A percentile compares a stretch with the other conserved stretches of the same genome.
Conservation (phyloP, 2,888 invertebrate species). For the Nomada fabriciana region DNA sequence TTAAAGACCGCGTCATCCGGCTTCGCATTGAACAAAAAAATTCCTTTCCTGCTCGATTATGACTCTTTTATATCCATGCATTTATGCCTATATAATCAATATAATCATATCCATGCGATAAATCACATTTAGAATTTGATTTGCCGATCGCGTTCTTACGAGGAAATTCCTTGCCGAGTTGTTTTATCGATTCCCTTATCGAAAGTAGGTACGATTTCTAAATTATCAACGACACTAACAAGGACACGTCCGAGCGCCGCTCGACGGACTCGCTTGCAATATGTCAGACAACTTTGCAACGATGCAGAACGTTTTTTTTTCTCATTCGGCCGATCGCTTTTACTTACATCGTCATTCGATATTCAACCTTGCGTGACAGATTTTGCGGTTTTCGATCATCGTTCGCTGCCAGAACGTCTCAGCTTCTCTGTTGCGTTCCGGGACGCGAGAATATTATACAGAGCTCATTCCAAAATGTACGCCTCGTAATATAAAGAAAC, state of each 20-base stretch:
- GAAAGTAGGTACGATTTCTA: neutral
- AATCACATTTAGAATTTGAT: neutral
- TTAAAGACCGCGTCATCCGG: constrained; percentile 24
- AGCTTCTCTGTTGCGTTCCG: constrained; percentile 6
- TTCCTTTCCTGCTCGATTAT: constrained; percentile 18
- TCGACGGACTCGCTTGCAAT: neutral
- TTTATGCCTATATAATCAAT: neutral
- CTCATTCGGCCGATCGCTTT: neutral
- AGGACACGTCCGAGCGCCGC: neutral
- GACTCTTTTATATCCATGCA: constrained; percentile 22
- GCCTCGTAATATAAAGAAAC: constrained; percentile 21
- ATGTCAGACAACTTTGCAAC: neutral
- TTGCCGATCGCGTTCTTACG: neutral
- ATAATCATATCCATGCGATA: no score
- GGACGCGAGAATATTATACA: constrained; percentile 55
- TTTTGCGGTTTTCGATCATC: constrained; percentile 39
- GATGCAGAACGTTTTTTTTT: constrained; percentile 9
- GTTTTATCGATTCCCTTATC: neutral
- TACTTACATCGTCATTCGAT: constrained; percentile 41
- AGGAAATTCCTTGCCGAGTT: neutral
- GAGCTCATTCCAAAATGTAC: constrained; percentile 18
- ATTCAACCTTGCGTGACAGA: constrained; percentile 54
- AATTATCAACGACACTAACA: neutral
- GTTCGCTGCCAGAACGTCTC: constrained; percentile 13
- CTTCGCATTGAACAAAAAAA: constrained; percentile 5